phyloP scores from a whole-genome alignment of 1,140 invertebrate species.

The Venustaconcha ellipsiformis region DNA sequence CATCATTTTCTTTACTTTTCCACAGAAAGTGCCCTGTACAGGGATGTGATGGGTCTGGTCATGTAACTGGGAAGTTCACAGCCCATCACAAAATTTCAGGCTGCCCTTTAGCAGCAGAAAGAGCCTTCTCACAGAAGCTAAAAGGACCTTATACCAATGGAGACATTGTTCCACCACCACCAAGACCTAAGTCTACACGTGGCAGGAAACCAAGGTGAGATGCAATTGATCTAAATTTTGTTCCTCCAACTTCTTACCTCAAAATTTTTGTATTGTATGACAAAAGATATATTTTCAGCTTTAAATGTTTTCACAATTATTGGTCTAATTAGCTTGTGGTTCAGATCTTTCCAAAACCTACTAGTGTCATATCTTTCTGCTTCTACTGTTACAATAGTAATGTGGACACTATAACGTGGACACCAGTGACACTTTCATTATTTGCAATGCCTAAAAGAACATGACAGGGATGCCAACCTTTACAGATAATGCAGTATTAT shows the following conservation, averaged over 20 bases:
- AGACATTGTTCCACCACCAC: conserved; percentile 16
- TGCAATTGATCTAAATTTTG: neutral
- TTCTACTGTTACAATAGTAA: too few species aligned
- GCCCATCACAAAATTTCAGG: conserved; percentile 83
- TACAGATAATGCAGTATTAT: neutral
- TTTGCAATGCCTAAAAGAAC: neutral
- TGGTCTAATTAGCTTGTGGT: too few species aligned
- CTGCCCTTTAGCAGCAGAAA: conserved; percentile 73
- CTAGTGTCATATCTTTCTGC: too few species aligned
- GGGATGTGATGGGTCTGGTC: conserved; percentile 70
- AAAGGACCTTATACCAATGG: neutral
- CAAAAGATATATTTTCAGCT: too few species aligned
- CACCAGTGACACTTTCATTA: neutral
- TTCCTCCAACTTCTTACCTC: too few species aligned
- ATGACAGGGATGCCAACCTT: neutral
- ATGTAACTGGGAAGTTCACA: conserved; percentile 82
- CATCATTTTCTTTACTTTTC: conserved; percentile 6
- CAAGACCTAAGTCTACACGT: conserved; percentile 29
- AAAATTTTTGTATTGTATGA: too few species aligned
- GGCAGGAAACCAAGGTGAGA: conserved; percentile 45
- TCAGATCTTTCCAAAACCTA: too few species aligned
- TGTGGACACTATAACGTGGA: too few species aligned
- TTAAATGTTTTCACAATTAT: too few species aligned
- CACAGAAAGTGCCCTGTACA: conserved; percentile 67
- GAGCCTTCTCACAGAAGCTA: conserved; percentile 5